phyloP scores from a whole-genome alignment of 2,888 invertebrate species.

The Quadroppia sp. region DNA sequence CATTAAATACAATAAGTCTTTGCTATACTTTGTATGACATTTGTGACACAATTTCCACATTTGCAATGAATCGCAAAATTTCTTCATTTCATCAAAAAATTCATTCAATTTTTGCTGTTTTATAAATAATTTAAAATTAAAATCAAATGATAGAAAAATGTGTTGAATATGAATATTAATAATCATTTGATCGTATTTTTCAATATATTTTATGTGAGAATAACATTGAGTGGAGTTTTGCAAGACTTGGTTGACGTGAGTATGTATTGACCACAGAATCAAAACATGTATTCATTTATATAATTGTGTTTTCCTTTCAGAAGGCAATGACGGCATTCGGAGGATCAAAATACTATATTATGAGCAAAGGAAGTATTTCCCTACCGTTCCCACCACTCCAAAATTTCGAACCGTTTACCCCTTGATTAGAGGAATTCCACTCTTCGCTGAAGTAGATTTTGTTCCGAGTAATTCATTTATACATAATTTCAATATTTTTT shows the following conservation, averaged over 20 bases:
- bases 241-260: constrained; percentile 38
- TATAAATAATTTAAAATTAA: too few relatives aligned
- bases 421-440: constrained; percentile 24
- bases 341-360: constrained; percentile 38
- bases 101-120: too few relatives aligned
- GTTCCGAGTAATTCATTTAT: constrained; percentile 32
- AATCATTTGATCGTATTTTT: background rate
- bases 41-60: too few relatives aligned
- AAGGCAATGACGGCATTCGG: constrained; percentile 41
- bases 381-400: background rate
- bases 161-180: background rate
- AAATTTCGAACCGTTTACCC: constrained; percentile 4
- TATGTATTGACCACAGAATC: constrained; percentile 4
- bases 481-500: background rate
- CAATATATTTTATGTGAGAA: background rate
- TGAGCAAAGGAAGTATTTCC: too few relatives aligned
- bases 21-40: too few relatives aligned
- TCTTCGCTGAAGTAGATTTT: constrained; percentile 40
- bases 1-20: too few relatives aligned
- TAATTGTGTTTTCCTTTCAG: background rate
- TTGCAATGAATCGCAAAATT: too few relatives aligned
- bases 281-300: background rate
- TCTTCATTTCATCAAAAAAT: too few relatives aligned
- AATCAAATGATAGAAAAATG: too few relatives aligned
- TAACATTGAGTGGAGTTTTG: constrained; percentile 7